These are phyloP conservation scores for Helicoverpa assulta DNA, from an alignment of 2,888 invertebrate genomes.

Conservation along the genomic window DNA sequence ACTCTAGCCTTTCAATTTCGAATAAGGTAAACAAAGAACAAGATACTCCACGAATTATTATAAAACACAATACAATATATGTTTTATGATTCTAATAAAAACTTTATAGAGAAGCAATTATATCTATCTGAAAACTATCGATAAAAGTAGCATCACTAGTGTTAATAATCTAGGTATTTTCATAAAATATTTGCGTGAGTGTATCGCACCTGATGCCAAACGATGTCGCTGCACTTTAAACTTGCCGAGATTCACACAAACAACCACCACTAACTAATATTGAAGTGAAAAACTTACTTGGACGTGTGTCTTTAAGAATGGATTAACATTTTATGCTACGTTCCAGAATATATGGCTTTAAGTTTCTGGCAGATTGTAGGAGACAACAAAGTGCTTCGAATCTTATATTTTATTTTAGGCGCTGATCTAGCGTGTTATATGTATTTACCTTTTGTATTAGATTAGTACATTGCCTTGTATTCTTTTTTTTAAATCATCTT, in stretches of 20 bases:
- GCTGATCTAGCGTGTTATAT: background rate
- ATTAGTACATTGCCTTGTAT: no score
- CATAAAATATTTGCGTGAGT: conserved; percentile 89
- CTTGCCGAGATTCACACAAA: conserved; percentile 85
- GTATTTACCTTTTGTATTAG: no score
- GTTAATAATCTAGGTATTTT: conserved; percentile 83
- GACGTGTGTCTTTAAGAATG: conserved; percentile 56
- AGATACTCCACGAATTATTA: background rate
- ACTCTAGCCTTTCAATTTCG: no score
- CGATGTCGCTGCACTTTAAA: conserved; percentile 85
- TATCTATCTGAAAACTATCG: conserved; percentile 61
- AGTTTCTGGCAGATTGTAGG: conserved; percentile 13
- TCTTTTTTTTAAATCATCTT: no score
- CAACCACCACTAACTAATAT: conserved; percentile 60
- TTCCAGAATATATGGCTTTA: conserved; percentile 28
- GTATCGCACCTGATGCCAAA: conserved; percentile 87
- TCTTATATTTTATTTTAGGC: conserved; percentile 12
- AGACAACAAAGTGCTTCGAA: conserved; percentile 11
- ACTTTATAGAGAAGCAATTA: no score
- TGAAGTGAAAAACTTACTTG: conserved; percentile 58
- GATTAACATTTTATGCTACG: conserved; percentile 47
- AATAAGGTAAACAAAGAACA: no score
- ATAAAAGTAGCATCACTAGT: conserved; percentile 72
- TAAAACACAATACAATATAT: no score
- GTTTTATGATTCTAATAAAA: no score